These are phyloP conservation scores for Vulpes vulpes DNA, from an alignment of 2,113 vertebrate genomes.

Conservation along the genomic window DNA sequence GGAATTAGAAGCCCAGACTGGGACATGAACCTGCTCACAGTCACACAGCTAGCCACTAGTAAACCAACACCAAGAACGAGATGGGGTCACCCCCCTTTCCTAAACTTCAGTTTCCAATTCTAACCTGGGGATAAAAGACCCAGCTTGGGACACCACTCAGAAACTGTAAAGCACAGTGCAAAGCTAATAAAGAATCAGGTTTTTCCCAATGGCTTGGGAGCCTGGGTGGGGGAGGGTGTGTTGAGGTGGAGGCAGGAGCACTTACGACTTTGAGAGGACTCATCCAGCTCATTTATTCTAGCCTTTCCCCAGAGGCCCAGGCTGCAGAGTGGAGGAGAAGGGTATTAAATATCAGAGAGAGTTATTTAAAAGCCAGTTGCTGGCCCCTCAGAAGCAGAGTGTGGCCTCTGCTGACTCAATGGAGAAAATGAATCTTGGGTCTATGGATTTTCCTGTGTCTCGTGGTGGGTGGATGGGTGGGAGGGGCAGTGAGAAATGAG, in stretches of 20 bases:
- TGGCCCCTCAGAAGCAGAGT: conserved; percentile 20
- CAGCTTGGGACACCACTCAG: background rate
- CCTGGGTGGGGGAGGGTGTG: background rate
- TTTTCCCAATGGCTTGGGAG: background rate
- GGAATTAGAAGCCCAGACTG: background rate
- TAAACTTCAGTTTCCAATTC: background rate
- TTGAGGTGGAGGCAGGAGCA: background rate
- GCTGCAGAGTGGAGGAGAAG: conserved; percentile 59
- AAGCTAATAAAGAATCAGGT: background rate
- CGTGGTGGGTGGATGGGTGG: background rate
- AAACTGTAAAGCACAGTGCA: background rate
- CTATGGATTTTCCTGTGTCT: conserved; percentile 74
- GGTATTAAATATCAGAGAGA: conserved; percentile 74
- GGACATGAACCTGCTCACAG: background rate
- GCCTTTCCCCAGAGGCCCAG: conserved; percentile 51
- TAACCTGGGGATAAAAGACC: background rate
- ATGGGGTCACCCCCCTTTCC: background rate
- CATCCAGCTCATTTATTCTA: conserved; percentile 57
- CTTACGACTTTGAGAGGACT: conserved; percentile 33
- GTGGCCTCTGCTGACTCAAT: conserved; percentile 77
- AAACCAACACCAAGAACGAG: background rate
- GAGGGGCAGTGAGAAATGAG: background rate
- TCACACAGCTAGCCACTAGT: background rate
- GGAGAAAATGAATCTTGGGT: conserved; percentile 76
- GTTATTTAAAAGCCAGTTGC: conserved; percentile 76